Conservation (phyloP, 2,888 invertebrate genomes). For the Rapana venosa region DNA sequence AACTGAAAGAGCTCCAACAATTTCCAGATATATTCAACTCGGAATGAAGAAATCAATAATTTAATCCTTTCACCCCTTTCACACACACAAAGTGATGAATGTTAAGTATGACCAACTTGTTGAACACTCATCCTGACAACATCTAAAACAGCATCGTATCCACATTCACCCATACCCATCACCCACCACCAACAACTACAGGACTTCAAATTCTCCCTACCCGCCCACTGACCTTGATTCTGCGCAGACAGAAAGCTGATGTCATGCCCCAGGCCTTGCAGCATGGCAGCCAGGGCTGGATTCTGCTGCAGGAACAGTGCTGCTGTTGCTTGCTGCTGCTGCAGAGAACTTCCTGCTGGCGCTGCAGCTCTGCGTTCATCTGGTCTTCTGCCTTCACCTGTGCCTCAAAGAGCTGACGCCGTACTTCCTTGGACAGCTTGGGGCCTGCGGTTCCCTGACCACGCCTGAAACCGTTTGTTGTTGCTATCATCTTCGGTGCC, state of each 20-base stretch:
- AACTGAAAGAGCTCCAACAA: no score
- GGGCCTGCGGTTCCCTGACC: slow-evolving; percentile 47
- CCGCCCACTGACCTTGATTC: slow-evolving; percentile 24
- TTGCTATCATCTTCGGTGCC: no score
- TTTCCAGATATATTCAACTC: no score
- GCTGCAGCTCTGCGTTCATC: slow-evolving; percentile 54
- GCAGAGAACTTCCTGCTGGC: slow-evolving; percentile 4
- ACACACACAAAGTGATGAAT: background rate
- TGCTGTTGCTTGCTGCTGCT: slow-evolving; percentile 27
- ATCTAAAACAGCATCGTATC: no score
- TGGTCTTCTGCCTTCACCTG: slow-evolving; percentile 83
- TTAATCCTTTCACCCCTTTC: background rate
- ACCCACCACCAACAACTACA: background rate
- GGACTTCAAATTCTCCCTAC: background rate
- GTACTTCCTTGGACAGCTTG: slow-evolving; percentile 82
- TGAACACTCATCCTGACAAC: background rate
- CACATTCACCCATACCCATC: no score
- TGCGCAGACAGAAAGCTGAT: slow-evolving; percentile 23
- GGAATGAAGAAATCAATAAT: no score
- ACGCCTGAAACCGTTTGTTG: slow-evolving; percentile 14
- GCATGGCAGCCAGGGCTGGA: slow-evolving; percentile 33
- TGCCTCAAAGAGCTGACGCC: slow-evolving; percentile 89
- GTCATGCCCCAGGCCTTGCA: slow-evolving; percentile 8
- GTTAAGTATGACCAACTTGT: no score
- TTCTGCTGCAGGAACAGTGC: slow-evolving; percentile 26